phyloP scores from a whole-genome alignment of 2,113 vertebrate species.

The Equus quagga region DNA sequence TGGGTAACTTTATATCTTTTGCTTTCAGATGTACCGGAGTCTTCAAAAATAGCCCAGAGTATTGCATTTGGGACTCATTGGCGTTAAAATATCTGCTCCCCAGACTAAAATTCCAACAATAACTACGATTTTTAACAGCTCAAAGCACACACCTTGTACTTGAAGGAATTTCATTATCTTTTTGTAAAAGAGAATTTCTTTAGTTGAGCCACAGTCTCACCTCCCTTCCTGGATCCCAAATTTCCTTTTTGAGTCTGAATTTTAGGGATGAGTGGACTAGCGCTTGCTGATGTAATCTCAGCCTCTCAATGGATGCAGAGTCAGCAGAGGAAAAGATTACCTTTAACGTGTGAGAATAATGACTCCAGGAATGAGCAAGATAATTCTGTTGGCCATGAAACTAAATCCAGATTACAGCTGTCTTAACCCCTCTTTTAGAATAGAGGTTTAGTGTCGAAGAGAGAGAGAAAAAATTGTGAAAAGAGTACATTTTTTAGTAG shows the following conservation, averaged over 20 bases:
- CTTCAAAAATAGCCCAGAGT: slow-evolving; percentile 33
- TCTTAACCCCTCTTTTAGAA: background rate
- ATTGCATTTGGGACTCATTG: background rate
- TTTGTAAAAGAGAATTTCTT: slow-evolving; percentile 31
- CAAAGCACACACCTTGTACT: background rate
- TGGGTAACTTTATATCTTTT: background rate
- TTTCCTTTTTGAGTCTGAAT: background rate
- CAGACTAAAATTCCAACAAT: slow-evolving; percentile 54
- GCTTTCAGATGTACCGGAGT: slow-evolving; percentile 15
- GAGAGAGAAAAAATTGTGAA: background rate
- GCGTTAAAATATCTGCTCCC: slow-evolving; percentile 47
- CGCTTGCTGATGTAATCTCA: background rate
- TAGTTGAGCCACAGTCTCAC: background rate
- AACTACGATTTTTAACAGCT: slow-evolving; percentile 7
- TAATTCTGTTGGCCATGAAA: background rate
- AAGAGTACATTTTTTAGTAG: background rate
- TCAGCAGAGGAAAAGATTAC: background rate
- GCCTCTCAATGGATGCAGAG: background rate
- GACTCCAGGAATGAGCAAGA: background rate
- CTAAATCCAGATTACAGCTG: background rate
- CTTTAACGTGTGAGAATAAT: background rate
- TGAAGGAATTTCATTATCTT: slow-evolving; percentile 20
- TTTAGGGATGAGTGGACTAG: background rate
- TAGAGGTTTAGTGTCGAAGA: background rate
- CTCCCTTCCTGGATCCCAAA: background rate